Base-by-base conservation (phyloP, 2,797 vertebrate genomes). In the Acanthopagrus latus region DNA sequence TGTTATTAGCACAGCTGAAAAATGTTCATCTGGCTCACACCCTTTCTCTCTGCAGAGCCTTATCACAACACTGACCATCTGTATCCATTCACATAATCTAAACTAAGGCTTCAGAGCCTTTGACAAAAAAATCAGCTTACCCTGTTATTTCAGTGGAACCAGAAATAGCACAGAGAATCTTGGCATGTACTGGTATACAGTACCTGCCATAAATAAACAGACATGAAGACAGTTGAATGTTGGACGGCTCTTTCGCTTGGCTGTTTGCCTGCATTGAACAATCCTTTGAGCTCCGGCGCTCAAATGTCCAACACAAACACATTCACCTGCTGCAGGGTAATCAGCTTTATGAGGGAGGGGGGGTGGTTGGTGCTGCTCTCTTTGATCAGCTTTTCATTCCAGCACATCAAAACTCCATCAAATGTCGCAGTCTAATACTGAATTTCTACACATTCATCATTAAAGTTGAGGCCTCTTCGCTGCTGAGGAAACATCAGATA, bases 151-250 rank as follows among this genome's bases (percentile, higher is more conserved):
- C 68, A 69, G 83, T 52, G 65, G 51, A 77, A 79, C 59, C 87
- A 75, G 60, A 91, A 93, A 92, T 92, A 94, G 90, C 82, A 46
- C 58, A 44, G 70, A 78, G 72, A 72, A 78, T 91, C 71, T 90
- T 93, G 89, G 92, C 91, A 81, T 80, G 66, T 69, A 56, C 44
- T 72, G 25, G 80, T 75, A 74, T 72, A 86, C 86, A 78, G 73
- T 85, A 85, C 82, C 82, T 89, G 79, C 80, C 79, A 87, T 85
- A 89, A 90, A 89, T 88, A 92, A 85, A 80, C 81, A 89, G 83
- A 86, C 76, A 85, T 80, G 46, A 76, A 87, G 81, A 87, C 33
- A 80, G 80, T 71, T 71, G 69, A 88, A 76, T 79, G 78, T 76
- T 63, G 76, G 80, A 82, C 74, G 85, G 81, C 78, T 84, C 78